Conservation (phyloP, 2,797 vertebrate species). For the Babyrousa celebensis region DNA sequence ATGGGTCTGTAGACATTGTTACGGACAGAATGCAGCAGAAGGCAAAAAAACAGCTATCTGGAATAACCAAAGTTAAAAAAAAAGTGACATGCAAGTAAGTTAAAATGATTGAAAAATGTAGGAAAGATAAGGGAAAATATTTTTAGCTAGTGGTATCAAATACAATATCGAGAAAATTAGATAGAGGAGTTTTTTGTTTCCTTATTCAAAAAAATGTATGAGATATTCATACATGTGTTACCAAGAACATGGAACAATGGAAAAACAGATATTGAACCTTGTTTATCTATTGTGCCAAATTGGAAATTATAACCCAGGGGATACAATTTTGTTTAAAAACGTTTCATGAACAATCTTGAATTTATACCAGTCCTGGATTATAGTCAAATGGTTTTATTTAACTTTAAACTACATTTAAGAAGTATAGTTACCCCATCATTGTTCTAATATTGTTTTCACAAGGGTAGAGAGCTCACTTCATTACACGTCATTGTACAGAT, state of each 20-base stretch:
- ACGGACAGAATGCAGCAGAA: background rate
- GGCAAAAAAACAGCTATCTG: background rate
- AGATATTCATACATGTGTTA: background rate
- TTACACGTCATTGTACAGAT: background rate
- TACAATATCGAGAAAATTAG: slow-evolving; percentile 53
- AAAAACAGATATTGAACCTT: background rate
- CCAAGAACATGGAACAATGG: slow-evolving; percentile 11
- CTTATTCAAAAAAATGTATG: background rate
- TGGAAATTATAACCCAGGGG: slow-evolving; percentile 20
- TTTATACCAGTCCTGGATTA: slow-evolving; percentile 62
- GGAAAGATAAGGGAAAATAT: slow-evolving; percentile 29
- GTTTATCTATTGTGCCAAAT: slow-evolving; percentile 26
- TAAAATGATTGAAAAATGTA: slow-evolving; percentile 58
- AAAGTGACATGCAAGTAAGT: background rate
- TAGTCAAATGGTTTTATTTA: slow-evolving; percentile 39
- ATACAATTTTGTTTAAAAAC: slow-evolving; percentile 56
- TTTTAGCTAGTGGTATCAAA: slow-evolving; percentile 34
- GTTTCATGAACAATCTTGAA: slow-evolving; percentile 54
- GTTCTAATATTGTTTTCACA: background rate
- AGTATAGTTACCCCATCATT: background rate
- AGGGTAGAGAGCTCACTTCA: background rate
- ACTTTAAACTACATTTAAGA: slow-evolving; percentile 58
- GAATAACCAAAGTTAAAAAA: slow-evolving; percentile 46
- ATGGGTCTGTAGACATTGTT: background rate
- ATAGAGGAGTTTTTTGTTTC: slow-evolving; percentile 49